Conservation (phyloP, 1,140 invertebrate species). For the Zelostemma sp. region DNA sequence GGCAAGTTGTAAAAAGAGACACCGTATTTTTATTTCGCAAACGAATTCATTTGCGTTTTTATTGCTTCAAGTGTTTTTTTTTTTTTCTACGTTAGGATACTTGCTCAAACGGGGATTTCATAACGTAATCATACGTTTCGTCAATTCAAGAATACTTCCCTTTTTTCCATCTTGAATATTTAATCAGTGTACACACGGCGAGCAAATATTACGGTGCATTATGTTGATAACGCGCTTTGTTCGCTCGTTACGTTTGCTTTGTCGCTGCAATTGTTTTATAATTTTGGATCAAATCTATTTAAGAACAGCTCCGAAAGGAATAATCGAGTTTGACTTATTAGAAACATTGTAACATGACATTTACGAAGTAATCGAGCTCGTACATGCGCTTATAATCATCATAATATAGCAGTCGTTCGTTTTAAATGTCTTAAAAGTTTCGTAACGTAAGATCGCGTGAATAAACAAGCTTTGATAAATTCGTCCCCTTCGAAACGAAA, state of each 20-base stretch:
- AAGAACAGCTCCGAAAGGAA: too few relatives aligned
- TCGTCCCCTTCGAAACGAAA: too few relatives aligned
- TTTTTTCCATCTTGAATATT: slow-evolving; percentile 2
- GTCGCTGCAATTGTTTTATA: background rate
- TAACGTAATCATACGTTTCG: slow-evolving; percentile 1
- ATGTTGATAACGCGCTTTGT: background rate
- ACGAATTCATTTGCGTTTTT: background rate
- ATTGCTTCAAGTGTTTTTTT: background rate
- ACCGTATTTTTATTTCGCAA: too few relatives aligned
- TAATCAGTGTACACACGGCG: background rate
- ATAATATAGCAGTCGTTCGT: too few relatives aligned
- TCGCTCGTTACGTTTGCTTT: background rate
- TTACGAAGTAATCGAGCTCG: background rate
- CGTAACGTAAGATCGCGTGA: background rate
- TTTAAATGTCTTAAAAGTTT: background rate
- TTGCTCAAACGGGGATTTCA: background rate
- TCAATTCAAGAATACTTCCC: background rate
- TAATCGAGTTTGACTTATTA: background rate
- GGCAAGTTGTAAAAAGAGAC: too few relatives aligned
- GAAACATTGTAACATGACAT: background rate
- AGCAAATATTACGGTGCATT: slow-evolving; percentile 3
- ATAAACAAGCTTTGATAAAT: background rate
- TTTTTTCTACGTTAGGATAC: too few relatives aligned
- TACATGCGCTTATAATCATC: background rate
- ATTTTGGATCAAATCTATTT: background rate